phyloP scores from a whole-genome alignment of 2,113 vertebrate species.

The Ameiurus melas region DNA sequence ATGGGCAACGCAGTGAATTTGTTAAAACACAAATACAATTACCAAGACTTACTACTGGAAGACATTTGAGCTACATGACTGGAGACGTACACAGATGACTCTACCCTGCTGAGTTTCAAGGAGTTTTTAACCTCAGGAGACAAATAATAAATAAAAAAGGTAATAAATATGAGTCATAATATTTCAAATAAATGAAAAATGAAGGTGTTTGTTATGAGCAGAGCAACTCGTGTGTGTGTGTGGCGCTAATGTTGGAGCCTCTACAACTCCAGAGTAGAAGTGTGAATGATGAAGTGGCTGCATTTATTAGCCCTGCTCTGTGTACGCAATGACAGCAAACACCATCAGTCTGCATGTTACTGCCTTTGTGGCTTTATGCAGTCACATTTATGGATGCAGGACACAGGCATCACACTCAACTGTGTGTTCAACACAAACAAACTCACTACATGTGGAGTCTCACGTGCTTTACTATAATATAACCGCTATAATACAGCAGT shows the following conservation, averaged over 20 bases:
- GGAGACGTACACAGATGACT: background rate
- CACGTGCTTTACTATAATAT: background rate
- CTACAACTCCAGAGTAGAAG: background rate
- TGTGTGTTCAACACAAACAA: background rate
- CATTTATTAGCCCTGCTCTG: constrained; percentile 39
- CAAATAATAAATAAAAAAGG: background rate
- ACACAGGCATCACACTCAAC: constrained; percentile 3
- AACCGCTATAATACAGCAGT: background rate
- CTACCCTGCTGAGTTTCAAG: background rate
- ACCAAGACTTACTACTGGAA: background rate
- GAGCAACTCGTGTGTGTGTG: background rate
- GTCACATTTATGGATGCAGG: constrained; percentile 45
- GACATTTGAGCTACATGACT: background rate
- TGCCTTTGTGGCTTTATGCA: constrained; percentile 31
- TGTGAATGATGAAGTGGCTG: constrained; percentile 41
- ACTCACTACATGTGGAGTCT: background rate
- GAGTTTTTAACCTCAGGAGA: background rate
- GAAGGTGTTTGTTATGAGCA: background rate
- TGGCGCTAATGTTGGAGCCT: background rate
- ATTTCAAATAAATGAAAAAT: background rate
- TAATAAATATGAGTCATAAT: background rate
- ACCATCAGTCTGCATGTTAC: constrained; percentile 33
- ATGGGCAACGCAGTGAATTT: background rate
- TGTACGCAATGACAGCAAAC: constrained; percentile 37
- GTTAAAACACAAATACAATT: background rate